Conservation (phyloP, 2,113 vertebrate genomes). For the Puntigrus tetrazona region DNA sequence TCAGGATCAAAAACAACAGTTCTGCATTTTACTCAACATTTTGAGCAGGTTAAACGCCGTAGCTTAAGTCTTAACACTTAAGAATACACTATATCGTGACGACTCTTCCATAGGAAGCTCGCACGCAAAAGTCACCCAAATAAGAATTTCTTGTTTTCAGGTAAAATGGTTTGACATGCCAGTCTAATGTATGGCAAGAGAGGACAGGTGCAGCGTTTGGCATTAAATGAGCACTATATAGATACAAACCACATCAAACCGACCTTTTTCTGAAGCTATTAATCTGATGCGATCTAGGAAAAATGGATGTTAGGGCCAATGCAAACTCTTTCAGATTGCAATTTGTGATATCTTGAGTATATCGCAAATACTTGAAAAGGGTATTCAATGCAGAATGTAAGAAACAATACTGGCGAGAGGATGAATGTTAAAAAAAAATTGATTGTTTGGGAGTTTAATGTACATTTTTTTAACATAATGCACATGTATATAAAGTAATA, state of each 20-base stretch:
- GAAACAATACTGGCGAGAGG: slow-evolving; percentile 52
- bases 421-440: slow-evolving; percentile 71
- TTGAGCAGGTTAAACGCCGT: background rate
- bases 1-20: background rate
- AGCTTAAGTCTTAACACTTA: background rate
- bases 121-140: background rate
- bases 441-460: slow-evolving; percentile 67
- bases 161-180: background rate
- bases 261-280: background rate
- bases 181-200: background rate
- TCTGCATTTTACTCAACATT: background rate
- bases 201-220: background rate
- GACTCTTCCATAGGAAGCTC: background rate
- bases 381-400: slow-evolving; percentile 4
- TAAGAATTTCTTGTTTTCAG: background rate
- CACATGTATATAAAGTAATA: slow-evolving; percentile 80
- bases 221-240: background rate
- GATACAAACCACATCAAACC: background rate
- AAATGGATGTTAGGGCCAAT: background rate
- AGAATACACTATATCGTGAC: background rate
- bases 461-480: slow-evolving; percentile 70
- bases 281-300: background rate
- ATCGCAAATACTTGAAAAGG: background rate
- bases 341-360: background rate
- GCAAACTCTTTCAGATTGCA: background rate